These are phyloP conservation scores for Autographa gamma DNA, from an alignment of 2,888 invertebrate species.

Conservation along the genomic window DNA sequence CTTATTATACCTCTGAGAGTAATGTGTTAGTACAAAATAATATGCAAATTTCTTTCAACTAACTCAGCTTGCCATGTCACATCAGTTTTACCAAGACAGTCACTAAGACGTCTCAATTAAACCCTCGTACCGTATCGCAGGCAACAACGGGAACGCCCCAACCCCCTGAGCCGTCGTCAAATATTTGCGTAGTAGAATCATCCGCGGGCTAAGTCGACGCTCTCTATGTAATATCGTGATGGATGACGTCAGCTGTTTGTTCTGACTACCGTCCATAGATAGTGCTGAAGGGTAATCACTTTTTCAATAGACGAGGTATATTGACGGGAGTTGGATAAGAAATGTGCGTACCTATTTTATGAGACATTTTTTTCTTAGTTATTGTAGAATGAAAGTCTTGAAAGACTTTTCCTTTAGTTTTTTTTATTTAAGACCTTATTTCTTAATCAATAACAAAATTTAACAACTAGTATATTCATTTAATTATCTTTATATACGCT, in stretches of 20 bases:
- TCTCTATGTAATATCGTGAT: conserved; percentile 80
- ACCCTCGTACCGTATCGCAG: conserved; percentile 41
- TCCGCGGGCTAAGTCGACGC: conserved; percentile 75
- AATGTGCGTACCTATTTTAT: neutral
- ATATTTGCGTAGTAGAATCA: conserved; percentile 84
- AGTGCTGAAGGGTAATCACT: conserved; percentile 48
- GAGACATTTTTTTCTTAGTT: too few relatives aligned
- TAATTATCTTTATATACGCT: too few relatives aligned
- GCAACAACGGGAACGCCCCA: conserved; percentile 57
- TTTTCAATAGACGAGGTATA: conserved; percentile 20
- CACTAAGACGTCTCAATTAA: neutral
- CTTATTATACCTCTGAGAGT: too few relatives aligned
- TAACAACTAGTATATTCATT: too few relatives aligned
- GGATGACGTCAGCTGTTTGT: conserved; percentile 73
- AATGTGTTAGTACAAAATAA: too few relatives aligned
- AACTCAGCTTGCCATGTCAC: too few relatives aligned
- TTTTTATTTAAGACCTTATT: too few relatives aligned
- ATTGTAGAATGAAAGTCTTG: too few relatives aligned
- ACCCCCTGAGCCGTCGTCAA: conserved; percentile 73
- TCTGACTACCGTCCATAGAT: conserved; percentile 51
- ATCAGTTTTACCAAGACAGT: neutral
- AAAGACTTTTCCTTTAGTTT: too few relatives aligned
- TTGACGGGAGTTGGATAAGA: neutral
- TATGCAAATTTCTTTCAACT: too few relatives aligned
- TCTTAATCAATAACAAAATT: too few relatives aligned